Conservation (phyloP, 2,888 invertebrate species). For the Dione vanillae region DNA sequence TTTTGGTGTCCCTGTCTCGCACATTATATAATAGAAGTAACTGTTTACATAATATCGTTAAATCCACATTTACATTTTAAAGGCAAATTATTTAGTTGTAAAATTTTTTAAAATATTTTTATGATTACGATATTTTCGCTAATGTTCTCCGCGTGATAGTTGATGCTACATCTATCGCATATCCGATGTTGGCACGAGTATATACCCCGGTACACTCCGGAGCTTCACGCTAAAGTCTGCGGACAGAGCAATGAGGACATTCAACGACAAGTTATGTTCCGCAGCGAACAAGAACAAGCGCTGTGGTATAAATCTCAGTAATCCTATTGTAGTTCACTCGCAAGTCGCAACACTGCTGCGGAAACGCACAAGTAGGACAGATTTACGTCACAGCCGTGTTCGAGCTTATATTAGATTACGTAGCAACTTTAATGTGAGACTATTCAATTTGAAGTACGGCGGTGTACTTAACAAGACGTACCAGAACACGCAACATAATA, state of each 20-base stretch:
- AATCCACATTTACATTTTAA: too few relatives aligned
- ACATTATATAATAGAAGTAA: too few relatives aligned
- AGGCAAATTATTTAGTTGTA: too few relatives aligned
- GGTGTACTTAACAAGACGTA: background rate
- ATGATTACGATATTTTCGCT: too few relatives aligned
- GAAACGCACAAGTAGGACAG: conserved; percentile 1
- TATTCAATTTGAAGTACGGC: background rate
- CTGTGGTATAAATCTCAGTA: conserved; percentile 11
- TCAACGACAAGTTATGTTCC: background rate
- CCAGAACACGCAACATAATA: background rate
- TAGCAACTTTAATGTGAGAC: background rate
- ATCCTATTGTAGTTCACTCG: conserved; percentile 13
- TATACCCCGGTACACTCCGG: background rate
- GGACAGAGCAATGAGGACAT: background rate
- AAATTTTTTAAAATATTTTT: too few relatives aligned
- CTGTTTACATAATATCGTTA: too few relatives aligned
- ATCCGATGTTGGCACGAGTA: too few relatives aligned
- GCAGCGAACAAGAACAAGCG: background rate
- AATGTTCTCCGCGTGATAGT: too few relatives aligned
- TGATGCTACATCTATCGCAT: too few relatives aligned
- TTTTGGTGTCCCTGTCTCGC: too few relatives aligned
- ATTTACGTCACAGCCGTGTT: background rate
- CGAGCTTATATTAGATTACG: background rate
- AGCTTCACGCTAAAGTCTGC: background rate
- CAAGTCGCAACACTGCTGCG: background rate